A percentile compares a stretch with the other conserved stretches of the same genome.
These are phyloP conservation scores for Neosilurus mollespiculum DNA, from an alignment of 2,797 vertebrate species.

Conservation along the genomic window DNA sequence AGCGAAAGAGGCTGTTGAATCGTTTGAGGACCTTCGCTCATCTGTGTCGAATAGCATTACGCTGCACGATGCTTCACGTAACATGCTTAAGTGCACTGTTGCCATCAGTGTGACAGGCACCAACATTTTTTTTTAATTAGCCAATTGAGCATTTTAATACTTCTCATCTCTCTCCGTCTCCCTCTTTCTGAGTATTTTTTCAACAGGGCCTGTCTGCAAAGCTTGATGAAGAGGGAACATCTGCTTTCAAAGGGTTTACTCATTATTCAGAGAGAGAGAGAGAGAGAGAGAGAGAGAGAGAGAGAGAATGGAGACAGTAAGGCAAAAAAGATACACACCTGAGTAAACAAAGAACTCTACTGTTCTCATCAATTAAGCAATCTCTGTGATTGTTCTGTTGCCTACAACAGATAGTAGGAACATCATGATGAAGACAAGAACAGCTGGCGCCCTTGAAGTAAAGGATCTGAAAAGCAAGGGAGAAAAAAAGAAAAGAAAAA, in stretches of 20 bases:
- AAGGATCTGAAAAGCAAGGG: slow-evolving; percentile 28
- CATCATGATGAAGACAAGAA: slow-evolving; percentile 35
- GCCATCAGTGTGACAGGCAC: slow-evolving; percentile 35
- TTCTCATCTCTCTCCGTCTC: slow-evolving; percentile 26
- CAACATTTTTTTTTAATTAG: slow-evolving; percentile 41
- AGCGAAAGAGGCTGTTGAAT: not conserved
- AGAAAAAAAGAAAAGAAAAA: not conserved
- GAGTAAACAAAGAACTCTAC: slow-evolving; percentile 72
- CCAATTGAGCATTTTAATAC: slow-evolving; percentile 51
- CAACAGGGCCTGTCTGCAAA: slow-evolving; percentile 66
- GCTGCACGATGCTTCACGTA: slow-evolving; percentile 49
- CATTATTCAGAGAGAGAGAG: slow-evolving; percentile 67
- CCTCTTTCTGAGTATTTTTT: slow-evolving; percentile 47
- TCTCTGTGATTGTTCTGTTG: slow-evolving; percentile 60
- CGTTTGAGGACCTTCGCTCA: slow-evolving; percentile 47
- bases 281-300: slow-evolving; percentile 45
- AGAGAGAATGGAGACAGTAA: slow-evolving; percentile 42
- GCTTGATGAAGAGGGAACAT: slow-evolving; percentile 74
- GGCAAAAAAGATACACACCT: slow-evolving; percentile 60
- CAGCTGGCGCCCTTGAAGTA: slow-evolving; percentile 28
- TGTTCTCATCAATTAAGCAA: slow-evolving; percentile 66
- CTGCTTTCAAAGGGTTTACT: slow-evolving; percentile 74
- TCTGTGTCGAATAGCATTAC: slow-evolving; percentile 49
- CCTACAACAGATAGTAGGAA: slow-evolving; percentile 53
- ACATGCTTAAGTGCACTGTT: slow-evolving; percentile 44